Base-by-base conservation (phyloP, 2,888 invertebrate species). In the Dioctria linearis region DNA sequence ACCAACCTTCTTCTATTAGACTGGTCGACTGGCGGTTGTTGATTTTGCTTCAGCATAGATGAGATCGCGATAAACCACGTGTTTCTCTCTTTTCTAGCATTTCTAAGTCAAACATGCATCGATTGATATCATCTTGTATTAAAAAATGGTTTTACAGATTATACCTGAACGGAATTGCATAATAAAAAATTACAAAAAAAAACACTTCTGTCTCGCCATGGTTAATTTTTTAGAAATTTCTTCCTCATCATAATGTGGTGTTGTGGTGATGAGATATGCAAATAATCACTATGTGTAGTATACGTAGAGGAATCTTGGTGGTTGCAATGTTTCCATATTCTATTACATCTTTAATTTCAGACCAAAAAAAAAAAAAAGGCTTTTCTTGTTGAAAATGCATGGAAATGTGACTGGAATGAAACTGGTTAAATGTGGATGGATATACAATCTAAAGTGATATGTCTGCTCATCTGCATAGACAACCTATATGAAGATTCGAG, bases 311-410 rank as follows among this genome's bases (percentile, higher is more conserved):
- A 71, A 71, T 71, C 71, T 57, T 57, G 73, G 39, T n/a, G 73
- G 73, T 57, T 73, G 59, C 73, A 57, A 57, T 73, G 73, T 40
- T 57, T 57, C 59, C 43, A 73, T 54, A 59, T 59, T 73, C 73
- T 57, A 71, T 71, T 71, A 51, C 71, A 71, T 51, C 43, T 42
- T 46, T 8, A 42, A 51, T 51, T 69, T 11, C 39, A 25, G 25
- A 51, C 46, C 46, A 54, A 69, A 66, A 69, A 69, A 67, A 54
- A 69, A 66, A 69, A 69, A 25, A 25, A 25, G 25, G 69, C 69
- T 69, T 43, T 25, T n/a, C 69, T 6, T 25, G 69, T 43, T 51
- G 37, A 51, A 25, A 39, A 39, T 51, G 39, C 69, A 69, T 51
- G 69, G 25, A 49, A 51, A 51, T 51, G 69, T 46, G 25, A 25